phyloP scores from a whole-genome alignment of 2,797 vertebrate species.

The Hyperoplus lanceolatus region DNA sequence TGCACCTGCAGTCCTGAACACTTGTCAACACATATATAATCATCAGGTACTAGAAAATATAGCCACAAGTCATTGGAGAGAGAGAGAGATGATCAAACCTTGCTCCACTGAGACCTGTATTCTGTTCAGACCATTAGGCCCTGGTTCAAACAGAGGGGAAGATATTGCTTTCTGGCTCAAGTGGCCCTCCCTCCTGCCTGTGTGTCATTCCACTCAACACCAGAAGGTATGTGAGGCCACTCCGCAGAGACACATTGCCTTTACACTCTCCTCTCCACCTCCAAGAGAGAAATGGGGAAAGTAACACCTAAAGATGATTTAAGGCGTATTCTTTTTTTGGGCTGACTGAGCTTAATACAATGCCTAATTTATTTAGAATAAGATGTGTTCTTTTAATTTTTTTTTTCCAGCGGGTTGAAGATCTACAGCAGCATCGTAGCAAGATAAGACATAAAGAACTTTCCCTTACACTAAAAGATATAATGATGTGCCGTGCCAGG shows the following conservation, averaged over 20 bases:
- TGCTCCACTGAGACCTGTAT: conserved; percentile 2
- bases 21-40: conserved; percentile 45
- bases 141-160: conserved; percentile 3
- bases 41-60: conserved; percentile 17
- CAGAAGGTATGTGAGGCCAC: conserved; percentile 44
- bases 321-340: conserved; percentile 21
- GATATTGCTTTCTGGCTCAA: conserved; percentile 21
- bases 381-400: conserved; percentile 1
- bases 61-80: conserved; percentile 38
- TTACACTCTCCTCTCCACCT: conserved; percentile 13
- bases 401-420: conserved; percentile 24
- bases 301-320: conserved; percentile 34
- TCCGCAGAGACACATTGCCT: conserved; percentile 42
- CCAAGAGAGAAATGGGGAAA: conserved; percentile 28
- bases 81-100: conserved; percentile 14
- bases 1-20: conserved; percentile 46
- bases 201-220: conserved; percentile 48
- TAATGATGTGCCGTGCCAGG: conserved; percentile 8
- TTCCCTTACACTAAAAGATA: background rate
- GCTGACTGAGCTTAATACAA: conserved; percentile 41
- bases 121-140: conserved; percentile 23
- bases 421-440: conserved; percentile 17
- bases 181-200: conserved; percentile 7
- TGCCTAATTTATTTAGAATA: conserved; percentile 8
- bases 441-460: background rate